Conservation (phyloP, 2,888 invertebrate genomes). For the Synanthedon vespiformis region DNA sequence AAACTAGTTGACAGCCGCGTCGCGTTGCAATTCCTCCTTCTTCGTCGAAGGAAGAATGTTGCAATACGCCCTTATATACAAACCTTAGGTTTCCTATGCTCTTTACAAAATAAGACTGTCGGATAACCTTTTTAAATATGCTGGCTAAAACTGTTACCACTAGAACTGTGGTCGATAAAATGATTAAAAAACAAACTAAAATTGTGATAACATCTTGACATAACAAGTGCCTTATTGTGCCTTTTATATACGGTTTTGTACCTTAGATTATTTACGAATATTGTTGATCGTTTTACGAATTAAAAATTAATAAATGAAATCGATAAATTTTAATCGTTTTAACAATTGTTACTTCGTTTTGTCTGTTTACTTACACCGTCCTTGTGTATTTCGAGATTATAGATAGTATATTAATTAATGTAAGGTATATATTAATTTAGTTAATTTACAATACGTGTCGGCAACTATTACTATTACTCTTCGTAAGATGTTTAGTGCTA, state of each 20-base stretch:
- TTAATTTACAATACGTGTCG: slow-evolving; percentile 33
- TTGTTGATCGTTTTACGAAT: slow-evolving; percentile 48
- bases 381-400: slow-evolving; percentile 69
- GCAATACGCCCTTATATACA: slow-evolving; percentile 29
- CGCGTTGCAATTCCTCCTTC: slow-evolving; percentile 54
- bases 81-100: slow-evolving; percentile 46
- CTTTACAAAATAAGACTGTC: slow-evolving; percentile 47
- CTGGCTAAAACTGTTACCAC: slow-evolving; percentile 22
- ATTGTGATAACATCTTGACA: slow-evolving; percentile 67
- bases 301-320: slow-evolving; percentile 38
- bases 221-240: slow-evolving; percentile 67
- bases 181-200: slow-evolving; percentile 14
- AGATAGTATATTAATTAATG: slow-evolving; percentile 18
- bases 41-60: slow-evolving; percentile 45
- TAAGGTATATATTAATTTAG: slow-evolving; percentile 37
- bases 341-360: slow-evolving; percentile 51
- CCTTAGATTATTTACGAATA: slow-evolving; percentile 15
- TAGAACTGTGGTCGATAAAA: slow-evolving; percentile 3
- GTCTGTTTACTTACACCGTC: slow-evolving; percentile 68
- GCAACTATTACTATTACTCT: slow-evolving; percentile 41
- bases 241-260: slow-evolving; percentile 66
- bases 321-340: slow-evolving; percentile 15
- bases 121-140: slow-evolving; percentile 35
- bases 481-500: slow-evolving; percentile 25
- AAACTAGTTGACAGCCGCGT: background rate